These are phyloP conservation scores for Atrina japonica DNA, from an alignment of 2,888 invertebrate species.

Conservation along the genomic window DNA sequence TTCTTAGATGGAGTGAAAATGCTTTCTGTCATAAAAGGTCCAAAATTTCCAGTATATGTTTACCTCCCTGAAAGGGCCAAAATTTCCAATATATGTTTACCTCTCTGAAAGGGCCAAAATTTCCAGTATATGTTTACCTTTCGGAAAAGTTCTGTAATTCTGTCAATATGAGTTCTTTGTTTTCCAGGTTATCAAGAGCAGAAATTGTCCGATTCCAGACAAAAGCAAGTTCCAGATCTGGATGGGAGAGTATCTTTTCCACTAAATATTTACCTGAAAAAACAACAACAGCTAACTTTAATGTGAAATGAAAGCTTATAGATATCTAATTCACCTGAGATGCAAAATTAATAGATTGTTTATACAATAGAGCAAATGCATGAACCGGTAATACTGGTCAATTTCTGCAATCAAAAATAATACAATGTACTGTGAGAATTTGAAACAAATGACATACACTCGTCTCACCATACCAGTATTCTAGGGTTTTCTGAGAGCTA, in stretches of 20 bases:
- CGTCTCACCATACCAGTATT: too few species aligned
- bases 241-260: constrained; percentile 70
- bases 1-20: too few species aligned
- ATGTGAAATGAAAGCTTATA: background rate
- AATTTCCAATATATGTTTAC: constrained; percentile 32
- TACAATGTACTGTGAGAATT: too few species aligned
- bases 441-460: too few species aligned
- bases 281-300: constrained; percentile 13
- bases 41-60: constrained; percentile 1
- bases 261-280: constrained; percentile 80
- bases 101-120: constrained; percentile 55
- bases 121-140: constrained; percentile 50
- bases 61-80: constrained; percentile 1
- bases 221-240: constrained; percentile 80
- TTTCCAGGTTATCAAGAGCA: constrained; percentile 60
- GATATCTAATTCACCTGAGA: too few species aligned
- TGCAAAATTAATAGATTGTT: background rate
- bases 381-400: too few species aligned
- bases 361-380: too few species aligned
- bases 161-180: constrained; percentile 67
- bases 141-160: constrained; percentile 72
- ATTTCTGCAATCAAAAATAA: background rate
- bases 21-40: background rate
- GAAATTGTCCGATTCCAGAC: constrained; percentile 81
- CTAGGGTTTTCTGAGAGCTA: too few species aligned